A percentile compares a stretch with the other conserved stretches of the same genome.
These are phyloP conservation scores for Lymantria dispar DNA, from an alignment of 2,888 invertebrate genomes.

Conservation along the genomic window DNA sequence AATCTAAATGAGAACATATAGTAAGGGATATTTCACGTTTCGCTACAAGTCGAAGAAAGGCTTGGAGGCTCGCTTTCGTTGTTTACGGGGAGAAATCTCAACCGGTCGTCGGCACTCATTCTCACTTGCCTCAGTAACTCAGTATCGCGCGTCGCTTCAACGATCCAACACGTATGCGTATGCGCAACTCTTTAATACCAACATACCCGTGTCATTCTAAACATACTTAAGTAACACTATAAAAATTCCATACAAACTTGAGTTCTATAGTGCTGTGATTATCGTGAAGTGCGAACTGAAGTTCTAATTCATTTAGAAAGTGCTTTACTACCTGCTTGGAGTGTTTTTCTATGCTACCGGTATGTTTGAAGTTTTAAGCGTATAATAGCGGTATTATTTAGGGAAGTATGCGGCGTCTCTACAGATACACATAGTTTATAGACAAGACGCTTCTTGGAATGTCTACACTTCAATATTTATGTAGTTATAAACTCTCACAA, in stretches of 20 bases:
- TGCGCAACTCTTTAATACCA: conserved; percentile 12
- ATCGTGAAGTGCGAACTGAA: conserved; percentile 31
- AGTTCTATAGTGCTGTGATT: conserved; percentile 24
- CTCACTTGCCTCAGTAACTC: conserved; percentile 28
- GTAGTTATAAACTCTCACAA: conserved; percentile 17
- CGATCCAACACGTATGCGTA: conserved; percentile 35
- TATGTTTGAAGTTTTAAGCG: conserved; percentile 51
- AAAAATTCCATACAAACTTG: conserved; percentile 5
- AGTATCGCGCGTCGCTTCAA: conserved; percentile 56
- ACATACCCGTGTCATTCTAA: conserved; percentile 31
- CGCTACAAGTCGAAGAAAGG: conserved; percentile 73
- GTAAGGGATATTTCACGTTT: conserved; percentile 58
- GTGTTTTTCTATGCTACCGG: conserved; percentile 62
- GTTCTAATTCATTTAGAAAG: conserved; percentile 46
- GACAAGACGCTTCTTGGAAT: not conserved
- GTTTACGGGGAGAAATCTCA: conserved; percentile 80
- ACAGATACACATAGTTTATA: conserved; percentile 3
- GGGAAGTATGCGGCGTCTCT: conserved; percentile 44
- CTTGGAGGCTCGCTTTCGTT: conserved; percentile 75
- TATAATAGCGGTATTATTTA: conserved; percentile 58
- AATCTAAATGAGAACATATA: conserved; percentile 35
- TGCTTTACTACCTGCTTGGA: conserved; percentile 52
- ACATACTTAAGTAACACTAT: conserved; percentile 7
- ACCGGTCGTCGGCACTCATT: conserved; percentile 59
- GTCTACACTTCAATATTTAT: conserved; percentile 6